Evolutionary conservation across 2,888 invertebrate genomes (phyloP).

Genomic region (Ditula angustiorana): DNA sequence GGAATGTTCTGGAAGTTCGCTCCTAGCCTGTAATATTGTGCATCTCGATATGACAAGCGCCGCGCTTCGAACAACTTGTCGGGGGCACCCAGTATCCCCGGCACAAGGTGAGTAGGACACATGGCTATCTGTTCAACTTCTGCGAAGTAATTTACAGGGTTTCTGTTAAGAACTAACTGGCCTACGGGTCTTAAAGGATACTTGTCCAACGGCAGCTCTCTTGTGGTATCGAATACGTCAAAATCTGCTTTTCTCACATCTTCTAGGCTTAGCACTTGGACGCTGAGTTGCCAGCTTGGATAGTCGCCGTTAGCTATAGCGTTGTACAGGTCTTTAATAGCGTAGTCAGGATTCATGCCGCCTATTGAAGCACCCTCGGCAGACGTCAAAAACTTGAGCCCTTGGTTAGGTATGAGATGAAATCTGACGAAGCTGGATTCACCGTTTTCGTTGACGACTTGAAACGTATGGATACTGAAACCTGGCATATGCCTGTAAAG

Average conservation of each 20-base stretch:
- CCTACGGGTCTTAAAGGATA: constrained; percentile 94
- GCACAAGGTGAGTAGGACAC: constrained; percentile 93
- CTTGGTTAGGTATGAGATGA: constrained; percentile 94
- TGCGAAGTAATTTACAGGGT: constrained; percentile 94
- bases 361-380: constrained; percentile 88
- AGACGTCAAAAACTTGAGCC: constrained; percentile 90
- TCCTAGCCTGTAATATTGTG: constrained; percentile 93
- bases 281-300: constrained; percentile 91
- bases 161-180: constrained; percentile 91
- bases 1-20: constrained; percentile 94
- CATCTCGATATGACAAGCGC: constrained; percentile 93
- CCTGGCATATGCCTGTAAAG: constrained; percentile 93
- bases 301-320: constrained; percentile 90
- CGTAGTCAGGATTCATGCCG: constrained; percentile 93
- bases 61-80: constrained; percentile 95
- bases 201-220: constrained; percentile 90
- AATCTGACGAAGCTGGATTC: constrained; percentile 93
- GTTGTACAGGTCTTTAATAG: constrained; percentile 93
- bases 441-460: constrained; percentile 90
- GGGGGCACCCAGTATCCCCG: constrained; percentile 94
- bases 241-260: constrained; percentile 91
- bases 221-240: constrained; percentile 96
- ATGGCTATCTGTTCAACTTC: constrained; percentile 96
- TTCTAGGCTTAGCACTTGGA: constrained; percentile 93
- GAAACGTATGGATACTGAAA: constrained; percentile 96